A percentile compares a stretch with the other conserved stretches of the same genome.
phyloP scores from a whole-genome alignment of 2,888 invertebrate species.

The Drosophila merina region DNA sequence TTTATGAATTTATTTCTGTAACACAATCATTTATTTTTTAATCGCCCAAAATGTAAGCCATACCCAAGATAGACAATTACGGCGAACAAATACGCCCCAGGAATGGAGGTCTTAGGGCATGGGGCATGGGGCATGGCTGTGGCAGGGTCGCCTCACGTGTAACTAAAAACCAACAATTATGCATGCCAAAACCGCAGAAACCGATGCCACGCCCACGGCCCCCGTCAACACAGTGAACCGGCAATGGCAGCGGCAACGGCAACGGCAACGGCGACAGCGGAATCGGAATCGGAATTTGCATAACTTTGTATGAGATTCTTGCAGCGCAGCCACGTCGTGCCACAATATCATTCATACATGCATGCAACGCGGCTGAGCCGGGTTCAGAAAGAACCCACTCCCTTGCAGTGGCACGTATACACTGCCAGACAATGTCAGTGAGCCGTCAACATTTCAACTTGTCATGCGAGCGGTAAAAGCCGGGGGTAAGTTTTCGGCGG shows the following conservation, averaged over 20 bases:
- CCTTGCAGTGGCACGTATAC: slow-evolving; percentile 28
- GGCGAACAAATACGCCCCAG: slow-evolving; percentile 21
- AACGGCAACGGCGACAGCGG: slow-evolving; percentile 27
- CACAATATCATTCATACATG: slow-evolving; percentile 75
- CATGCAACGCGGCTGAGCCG: slow-evolving; percentile 21
- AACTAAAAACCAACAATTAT: slow-evolving; percentile 78
- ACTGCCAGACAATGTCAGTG: slow-evolving; percentile 61
- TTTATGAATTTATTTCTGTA: not conserved
- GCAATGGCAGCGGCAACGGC: not conserved
- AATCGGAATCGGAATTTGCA: slow-evolving; percentile 75
- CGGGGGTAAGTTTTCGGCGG: not conserved
- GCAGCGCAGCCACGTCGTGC: slow-evolving; percentile 57
- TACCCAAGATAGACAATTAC: slow-evolving; percentile 30
- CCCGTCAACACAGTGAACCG: slow-evolving; percentile 12
- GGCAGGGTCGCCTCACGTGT: slow-evolving; percentile 54
- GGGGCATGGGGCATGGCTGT: slow-evolving; percentile 9
- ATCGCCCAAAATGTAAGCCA: slow-evolving; percentile 2
- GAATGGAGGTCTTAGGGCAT: not conserved
- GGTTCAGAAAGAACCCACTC: slow-evolving; percentile 13
- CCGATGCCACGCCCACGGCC: slow-evolving; percentile 59
- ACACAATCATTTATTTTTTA: slow-evolving; percentile 7
- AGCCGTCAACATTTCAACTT: slow-evolving; percentile 77
- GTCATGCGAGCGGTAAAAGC: slow-evolving; percentile 66
- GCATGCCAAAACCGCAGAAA: slow-evolving; percentile 74
- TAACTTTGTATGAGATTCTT: slow-evolving; percentile 75